Evolutionary conservation across 2,888 invertebrate species (phyloP), one percentile per base, ranked within the genome.

Genomic region (Andrena bucephala): DNA sequence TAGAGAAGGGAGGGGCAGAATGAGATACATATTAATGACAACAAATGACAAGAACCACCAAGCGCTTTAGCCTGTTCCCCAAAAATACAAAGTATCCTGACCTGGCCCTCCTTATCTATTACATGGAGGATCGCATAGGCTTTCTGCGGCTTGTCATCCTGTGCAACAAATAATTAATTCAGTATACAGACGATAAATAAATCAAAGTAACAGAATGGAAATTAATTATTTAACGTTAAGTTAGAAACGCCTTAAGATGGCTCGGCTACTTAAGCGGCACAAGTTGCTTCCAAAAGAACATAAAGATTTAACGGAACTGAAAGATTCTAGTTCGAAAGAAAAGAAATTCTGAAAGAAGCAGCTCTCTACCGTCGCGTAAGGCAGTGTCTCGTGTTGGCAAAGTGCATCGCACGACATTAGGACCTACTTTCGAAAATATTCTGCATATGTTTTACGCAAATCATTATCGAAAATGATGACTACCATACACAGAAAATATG

Each of bases 81-180:
- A 89, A 90, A 86, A 90, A 91, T 92, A 80, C 84, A 87, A 91
- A 92, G 90, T 90, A 86, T 89, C 92, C 93, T 93, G 88, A 94
- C 95, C 94, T 95, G 94, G 89, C 93, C 94, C 90, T 94, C 94
- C 91, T 94, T 93, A 93, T 94, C 94, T 93, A 42, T 42, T 42
- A 94, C 92, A 92, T 93, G 94, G 92, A 94, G 92, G 91, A 94
- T 93, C 83, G 94, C 94, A 92, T 92, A 94, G 92, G 94, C 93
- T 93, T 94, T 94, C 92, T 94, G 94, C 91, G 89, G 92, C 92
- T 94, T 94, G 89, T 94, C 94, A 91, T 94, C 94, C 94, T 94
- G 93, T 90, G 92, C 89, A 92, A 93, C 89, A 94, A 92, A 93
- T 87, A 91, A 87, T 89, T 80, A 90, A 87, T 88, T 89, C 78